phyloP scores from a whole-genome alignment of 2,888 invertebrate species.

The Melanchra persicariae region DNA sequence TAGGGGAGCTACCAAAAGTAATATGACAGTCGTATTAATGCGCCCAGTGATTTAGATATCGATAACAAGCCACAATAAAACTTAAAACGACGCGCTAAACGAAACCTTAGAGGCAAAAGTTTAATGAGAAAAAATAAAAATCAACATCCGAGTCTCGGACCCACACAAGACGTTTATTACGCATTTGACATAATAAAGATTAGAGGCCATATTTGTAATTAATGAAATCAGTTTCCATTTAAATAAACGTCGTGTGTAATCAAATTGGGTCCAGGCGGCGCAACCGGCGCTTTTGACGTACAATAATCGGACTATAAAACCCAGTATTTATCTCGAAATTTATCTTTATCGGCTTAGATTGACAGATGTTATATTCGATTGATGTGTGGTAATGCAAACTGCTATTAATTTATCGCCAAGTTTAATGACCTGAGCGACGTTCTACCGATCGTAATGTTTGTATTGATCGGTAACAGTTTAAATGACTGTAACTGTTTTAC shows the following conservation, averaged over 20 bases:
- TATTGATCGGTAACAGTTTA: conserved; percentile 79
- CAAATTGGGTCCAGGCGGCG: conserved; percentile 74
- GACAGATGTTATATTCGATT: conserved; percentile 76
- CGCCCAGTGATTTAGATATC: conserved; percentile 82
- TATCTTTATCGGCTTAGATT: conserved; percentile 78
- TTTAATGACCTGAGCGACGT: conserved; percentile 69
- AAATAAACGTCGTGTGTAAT: conserved; percentile 78
- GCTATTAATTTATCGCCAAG: conserved; percentile 78
- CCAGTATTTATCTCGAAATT: conserved; percentile 71
- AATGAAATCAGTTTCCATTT: conserved; percentile 85
- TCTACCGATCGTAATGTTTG: conserved; percentile 74
- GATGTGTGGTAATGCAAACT: conserved; percentile 79
- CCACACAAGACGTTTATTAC: conserved; percentile 73
- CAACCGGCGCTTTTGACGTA: conserved; percentile 81
- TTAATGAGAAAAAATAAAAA: conserved; percentile 74
- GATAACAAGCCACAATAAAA: conserved; percentile 83
- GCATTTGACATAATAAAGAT: conserved; percentile 84
- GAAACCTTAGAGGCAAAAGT: conserved; percentile 73
- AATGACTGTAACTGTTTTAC: conserved; percentile 79
- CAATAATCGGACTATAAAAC: conserved; percentile 76
- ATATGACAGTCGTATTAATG: conserved; percentile 86
- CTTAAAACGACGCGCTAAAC: conserved; percentile 77
- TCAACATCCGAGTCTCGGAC: conserved; percentile 66
- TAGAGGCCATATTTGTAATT: conserved; percentile 85
- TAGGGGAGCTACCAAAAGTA: conserved; percentile 76